These are phyloP conservation scores for Bovichtus variegatus DNA, from an alignment of 2,797 vertebrate genomes.

Conservation along the genomic window DNA sequence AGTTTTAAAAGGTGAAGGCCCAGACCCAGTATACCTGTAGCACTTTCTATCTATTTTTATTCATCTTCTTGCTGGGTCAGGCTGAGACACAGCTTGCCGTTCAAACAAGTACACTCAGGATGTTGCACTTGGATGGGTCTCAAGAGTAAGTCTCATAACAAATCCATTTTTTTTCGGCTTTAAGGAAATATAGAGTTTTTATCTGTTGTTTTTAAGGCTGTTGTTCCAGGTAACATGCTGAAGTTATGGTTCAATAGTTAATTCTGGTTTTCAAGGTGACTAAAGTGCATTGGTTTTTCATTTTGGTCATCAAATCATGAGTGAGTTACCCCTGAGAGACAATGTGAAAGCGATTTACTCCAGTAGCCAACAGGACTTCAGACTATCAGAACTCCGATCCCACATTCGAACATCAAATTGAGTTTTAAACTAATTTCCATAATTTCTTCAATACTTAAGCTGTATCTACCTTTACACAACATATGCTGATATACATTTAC, in stretches of 20 bases:
- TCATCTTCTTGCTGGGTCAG: constrained; percentile 3
- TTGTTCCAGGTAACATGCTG: neutral
- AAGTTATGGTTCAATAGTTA: constrained; percentile 25
- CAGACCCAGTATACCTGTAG: neutral
- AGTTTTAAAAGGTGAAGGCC: neutral
- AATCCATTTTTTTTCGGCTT: constrained; percentile 21
- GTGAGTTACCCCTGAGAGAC: constrained; percentile 5
- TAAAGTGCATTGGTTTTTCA: neutral
- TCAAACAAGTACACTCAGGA: constrained; percentile 7
- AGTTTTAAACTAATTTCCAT: neutral
- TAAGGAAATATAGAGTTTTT: too few species aligned
- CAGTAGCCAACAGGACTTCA: neutral
- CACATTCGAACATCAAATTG: neutral
- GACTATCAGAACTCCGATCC: neutral
- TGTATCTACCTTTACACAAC: neutral
- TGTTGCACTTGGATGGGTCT: constrained; percentile 15
- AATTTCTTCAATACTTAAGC: neutral
- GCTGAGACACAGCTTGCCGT: constrained; percentile 8
- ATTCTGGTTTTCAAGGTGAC: constrained; percentile 20
- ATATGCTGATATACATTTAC: neutral
- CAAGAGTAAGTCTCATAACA: constrained; percentile 3
- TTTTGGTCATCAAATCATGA: constrained; percentile 22
- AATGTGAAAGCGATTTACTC: constrained; percentile 6
- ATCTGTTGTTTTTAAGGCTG: too few species aligned
- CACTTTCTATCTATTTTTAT: neutral